phyloP scores from a whole-genome alignment of 2,888 invertebrate genomes.

The Lamproptera curius region DNA sequence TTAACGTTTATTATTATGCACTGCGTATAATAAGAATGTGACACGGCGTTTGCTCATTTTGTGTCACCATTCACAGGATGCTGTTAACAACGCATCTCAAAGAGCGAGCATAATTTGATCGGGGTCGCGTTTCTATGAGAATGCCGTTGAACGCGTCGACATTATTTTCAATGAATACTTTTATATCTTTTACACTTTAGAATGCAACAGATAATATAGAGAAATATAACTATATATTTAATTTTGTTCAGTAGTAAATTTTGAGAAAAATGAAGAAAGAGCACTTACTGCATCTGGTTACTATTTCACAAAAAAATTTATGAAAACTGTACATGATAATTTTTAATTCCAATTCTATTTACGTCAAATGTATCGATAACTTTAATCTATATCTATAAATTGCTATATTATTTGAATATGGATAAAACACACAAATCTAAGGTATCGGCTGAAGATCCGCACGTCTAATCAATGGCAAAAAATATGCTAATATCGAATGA shows the following conservation, averaged over 20 bases:
- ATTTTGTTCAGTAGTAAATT: no score
- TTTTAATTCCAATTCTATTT: no score
- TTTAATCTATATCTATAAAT: neutral
- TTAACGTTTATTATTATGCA: slow-evolving; percentile 71
- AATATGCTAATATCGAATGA: slow-evolving; percentile 56
- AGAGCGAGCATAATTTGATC: slow-evolving; percentile 75
- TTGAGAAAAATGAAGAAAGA: no score
- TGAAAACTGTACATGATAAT: no score
- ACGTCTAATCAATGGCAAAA: slow-evolving; percentile 38
- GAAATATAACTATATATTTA: slow-evolving; percentile 11
- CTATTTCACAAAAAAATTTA: no score
- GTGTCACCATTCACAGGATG: slow-evolving; percentile 69
- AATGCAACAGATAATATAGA: no score
- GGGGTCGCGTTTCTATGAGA: slow-evolving; percentile 74
- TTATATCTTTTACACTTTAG: slow-evolving; percentile 19
- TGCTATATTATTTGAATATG: neutral
- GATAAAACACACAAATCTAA: slow-evolving; percentile 2
- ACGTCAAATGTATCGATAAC: no score
- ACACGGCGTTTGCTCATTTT: slow-evolving; percentile 73
- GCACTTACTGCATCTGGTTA: no score
- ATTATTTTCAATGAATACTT: slow-evolving; percentile 33
- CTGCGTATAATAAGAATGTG: slow-evolving; percentile 59
- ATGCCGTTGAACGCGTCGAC: slow-evolving; percentile 50
- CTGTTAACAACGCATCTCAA: slow-evolving; percentile 76
- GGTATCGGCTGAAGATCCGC: slow-evolving; percentile 21